A percentile compares a stretch with the other conserved stretches of the same genome.
phyloP scores from a whole-genome alignment of 2,797 vertebrate genomes.

The Poeciliopsis gracilis region DNA sequence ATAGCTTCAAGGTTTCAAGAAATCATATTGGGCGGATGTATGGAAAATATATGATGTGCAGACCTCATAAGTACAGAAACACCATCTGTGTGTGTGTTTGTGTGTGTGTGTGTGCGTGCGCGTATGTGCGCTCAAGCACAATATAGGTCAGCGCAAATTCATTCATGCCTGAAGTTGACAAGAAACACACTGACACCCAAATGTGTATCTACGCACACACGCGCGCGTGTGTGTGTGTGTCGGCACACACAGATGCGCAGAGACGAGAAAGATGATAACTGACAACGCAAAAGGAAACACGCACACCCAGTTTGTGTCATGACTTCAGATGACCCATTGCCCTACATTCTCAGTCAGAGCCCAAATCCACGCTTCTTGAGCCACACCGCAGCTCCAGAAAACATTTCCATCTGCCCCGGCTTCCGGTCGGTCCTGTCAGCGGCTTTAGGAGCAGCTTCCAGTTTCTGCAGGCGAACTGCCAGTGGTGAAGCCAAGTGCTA shows the following conservation, averaged over 20 bases:
- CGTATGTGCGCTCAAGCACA: conserved; percentile 21
- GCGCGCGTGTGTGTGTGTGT: background rate
- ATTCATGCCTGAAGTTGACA: conserved; percentile 62
- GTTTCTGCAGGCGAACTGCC: background rate
- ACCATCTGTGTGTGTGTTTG: background rate
- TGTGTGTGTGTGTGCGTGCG: conserved; percentile 15
- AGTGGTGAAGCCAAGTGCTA: background rate
- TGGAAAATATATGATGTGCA: background rate
- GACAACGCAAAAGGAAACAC: conserved; percentile 1
- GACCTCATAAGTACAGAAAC: conserved; percentile 9
- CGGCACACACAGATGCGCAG: background rate
- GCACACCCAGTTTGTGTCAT: conserved; percentile 14
- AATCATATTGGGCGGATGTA: background rate
- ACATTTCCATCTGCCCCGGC: background rate
- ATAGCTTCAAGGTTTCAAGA: background rate
- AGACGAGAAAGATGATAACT: conserved; percentile 7
- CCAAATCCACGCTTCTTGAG: conserved; percentile 3
- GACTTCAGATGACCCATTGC: conserved; percentile 24
- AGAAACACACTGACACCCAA: conserved; percentile 58
- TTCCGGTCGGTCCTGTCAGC: background rate
- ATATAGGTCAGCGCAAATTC: conserved; percentile 69
- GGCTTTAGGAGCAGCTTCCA: background rate
- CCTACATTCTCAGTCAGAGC: conserved; percentile 23
- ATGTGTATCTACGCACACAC: background rate
- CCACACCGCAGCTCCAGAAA: conserved; percentile 1